Base-by-base conservation (phyloP, 1,140 invertebrate genomes). In the Yoshiicerus persimilis region DNA sequence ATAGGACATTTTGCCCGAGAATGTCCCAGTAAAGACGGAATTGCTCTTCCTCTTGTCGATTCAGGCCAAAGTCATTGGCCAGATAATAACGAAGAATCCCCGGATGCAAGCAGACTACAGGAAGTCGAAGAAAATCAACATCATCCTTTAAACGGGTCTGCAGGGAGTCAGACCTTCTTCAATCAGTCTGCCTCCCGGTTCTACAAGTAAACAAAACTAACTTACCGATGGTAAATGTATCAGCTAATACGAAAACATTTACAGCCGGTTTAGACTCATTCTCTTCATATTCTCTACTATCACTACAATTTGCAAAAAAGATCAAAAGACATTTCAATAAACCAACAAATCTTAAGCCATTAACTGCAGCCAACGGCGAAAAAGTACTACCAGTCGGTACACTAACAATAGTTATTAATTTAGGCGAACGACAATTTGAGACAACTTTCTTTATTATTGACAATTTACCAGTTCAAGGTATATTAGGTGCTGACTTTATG, bases 401-500 rank as follows among this genome's bases (percentile, higher is more conserved):
- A 0, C 10, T 64, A 20, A 64, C 62, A 2, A 64, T 27, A 1
- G 25, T 64, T 20, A 27, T 87, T 4, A 32, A 84, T 4, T 9
- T 87, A 5, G 75, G 27, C 23, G 25, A 25, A 1, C 36, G 34
- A 62, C 10, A 41, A 25, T 27, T 56, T 56, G 23, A 83, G 11
- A 20, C 39, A 36, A 64, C 62, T 2, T 87, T 87, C 27, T 11
- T 56, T 1, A 39, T 83, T n/a, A 47, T 87, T 25, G 77, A 87
- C 1, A 64, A 38, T 11, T 77, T 83, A 64, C 75, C 77, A 16
- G 10, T 62, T 10, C 10, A 56, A 13, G 83, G 87, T 62, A 25
- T 87, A 4, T 20, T 85, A 23, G 87, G 87, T 8, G 2, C 27
- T 64, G 87, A 88, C 38, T 88, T 88, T 64, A 64, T 88, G 1